phyloP scores from a whole-genome alignment of 2,113 vertebrate genomes.

The Lophotis ruficrista region DNA sequence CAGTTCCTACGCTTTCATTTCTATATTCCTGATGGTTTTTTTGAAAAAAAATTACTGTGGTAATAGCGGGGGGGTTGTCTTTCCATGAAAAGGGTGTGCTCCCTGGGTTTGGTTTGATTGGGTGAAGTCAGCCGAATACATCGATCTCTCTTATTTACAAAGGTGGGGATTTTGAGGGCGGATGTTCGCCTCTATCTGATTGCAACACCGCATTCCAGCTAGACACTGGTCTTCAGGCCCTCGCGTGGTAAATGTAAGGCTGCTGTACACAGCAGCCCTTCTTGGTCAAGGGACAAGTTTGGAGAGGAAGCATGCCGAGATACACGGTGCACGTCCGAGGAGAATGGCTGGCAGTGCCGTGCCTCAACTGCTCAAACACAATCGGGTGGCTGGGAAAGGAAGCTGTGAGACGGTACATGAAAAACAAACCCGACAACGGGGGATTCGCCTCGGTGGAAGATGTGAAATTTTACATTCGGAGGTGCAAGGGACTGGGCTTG shows the following conservation, averaged over 20 bases:
- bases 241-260: fast-evolving
- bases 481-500: constrained; percentile 91
- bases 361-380: constrained; percentile 71
- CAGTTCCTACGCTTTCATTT: background rate
- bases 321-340: constrained; percentile 93
- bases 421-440: constrained; percentile 95
- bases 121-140: background rate
- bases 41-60: background rate
- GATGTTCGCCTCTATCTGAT: background rate
- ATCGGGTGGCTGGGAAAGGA: constrained; percentile 89
- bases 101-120: constrained; percentile 9
- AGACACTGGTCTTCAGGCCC: background rate
- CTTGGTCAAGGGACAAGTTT: background rate
- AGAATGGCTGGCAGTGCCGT: constrained; percentile 95
- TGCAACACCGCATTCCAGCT: background rate
- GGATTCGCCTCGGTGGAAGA: constrained; percentile 84
- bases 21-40: background rate
- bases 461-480: constrained; percentile 81
- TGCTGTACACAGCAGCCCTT: background rate
- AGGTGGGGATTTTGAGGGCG: background rate
- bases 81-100: constrained; percentile 37
- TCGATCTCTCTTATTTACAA: background rate
- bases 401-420: constrained; percentile 89
- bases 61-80: background rate
- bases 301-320: constrained; percentile 80